A percentile compares a stretch with the other conserved stretches of the same genome.
Conservation (phyloP, 2,888 invertebrate genomes). For the Ecliptopera silaceata region DNA sequence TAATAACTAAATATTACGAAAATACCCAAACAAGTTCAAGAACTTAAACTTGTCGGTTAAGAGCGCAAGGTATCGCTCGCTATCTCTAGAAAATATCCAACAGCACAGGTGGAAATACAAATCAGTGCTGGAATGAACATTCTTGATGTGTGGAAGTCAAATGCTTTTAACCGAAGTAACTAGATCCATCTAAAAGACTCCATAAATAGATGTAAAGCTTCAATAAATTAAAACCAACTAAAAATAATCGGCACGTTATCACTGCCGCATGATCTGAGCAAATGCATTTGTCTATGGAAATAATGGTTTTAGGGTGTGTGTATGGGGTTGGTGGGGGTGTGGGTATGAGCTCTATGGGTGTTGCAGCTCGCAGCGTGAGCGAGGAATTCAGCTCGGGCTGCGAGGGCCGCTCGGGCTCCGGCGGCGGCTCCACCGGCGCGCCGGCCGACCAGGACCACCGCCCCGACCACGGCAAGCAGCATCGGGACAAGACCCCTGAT, state of each 20-base stretch:
- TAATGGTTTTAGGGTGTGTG: constrained; percentile 9
- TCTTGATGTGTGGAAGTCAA: constrained; percentile 28
- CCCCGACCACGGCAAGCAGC: constrained; percentile 76
- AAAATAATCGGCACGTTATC: constrained; percentile 22
- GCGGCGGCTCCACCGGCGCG: constrained; percentile 79
- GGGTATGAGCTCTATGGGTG: constrained; percentile 68
- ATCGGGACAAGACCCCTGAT: constrained; percentile 91
- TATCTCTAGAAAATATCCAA: neutral
- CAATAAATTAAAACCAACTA: constrained; percentile 25
- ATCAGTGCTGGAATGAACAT: neutral
- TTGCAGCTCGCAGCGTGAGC: constrained; percentile 96
- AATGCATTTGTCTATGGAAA: neutral
- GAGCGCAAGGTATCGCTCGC: too few relatives aligned
- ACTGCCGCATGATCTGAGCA: constrained; percentile 11
- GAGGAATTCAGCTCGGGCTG: constrained; percentile 98
- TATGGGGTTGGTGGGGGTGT: constrained; percentile 49
- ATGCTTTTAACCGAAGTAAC: constrained; percentile 26
- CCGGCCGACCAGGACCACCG: constrained; percentile 78
- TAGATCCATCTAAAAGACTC: constrained; percentile 21
- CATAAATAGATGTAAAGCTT: constrained; percentile 28
- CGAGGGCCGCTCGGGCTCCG: constrained; percentile 96
- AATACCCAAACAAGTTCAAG: too few relatives aligned
- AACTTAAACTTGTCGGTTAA: neutral
- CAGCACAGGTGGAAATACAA: neutral
- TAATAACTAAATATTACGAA: too few relatives aligned